Conservation (phyloP, 2,797 vertebrate genomes). For the Acestrorhynchus altus region DNA sequence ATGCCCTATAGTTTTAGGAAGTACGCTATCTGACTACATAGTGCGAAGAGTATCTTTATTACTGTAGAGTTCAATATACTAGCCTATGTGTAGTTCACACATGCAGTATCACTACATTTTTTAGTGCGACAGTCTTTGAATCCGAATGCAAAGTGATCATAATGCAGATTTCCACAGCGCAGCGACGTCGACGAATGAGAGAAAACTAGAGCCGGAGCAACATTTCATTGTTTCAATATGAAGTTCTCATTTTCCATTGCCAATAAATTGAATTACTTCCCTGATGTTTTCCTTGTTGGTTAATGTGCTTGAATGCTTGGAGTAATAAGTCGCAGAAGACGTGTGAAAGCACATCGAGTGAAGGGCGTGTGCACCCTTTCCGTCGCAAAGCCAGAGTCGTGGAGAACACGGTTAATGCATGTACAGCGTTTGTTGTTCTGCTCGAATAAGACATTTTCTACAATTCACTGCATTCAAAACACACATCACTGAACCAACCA, state of each 20-base stretch:
- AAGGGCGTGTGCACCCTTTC: not conserved
- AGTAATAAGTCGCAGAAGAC: not conserved
- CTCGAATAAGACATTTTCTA: no score
- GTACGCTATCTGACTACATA: not conserved
- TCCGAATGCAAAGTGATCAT: not conserved
- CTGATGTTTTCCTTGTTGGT: no score
- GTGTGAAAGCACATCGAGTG: not conserved
- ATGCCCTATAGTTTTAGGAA: constrained; percentile 4
- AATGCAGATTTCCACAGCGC: not conserved
- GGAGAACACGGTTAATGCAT: no score
- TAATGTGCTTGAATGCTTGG: not conserved
- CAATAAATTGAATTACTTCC: not conserved
- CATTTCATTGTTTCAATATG: not conserved
- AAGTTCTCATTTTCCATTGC: not conserved
- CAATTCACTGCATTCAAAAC: no score
- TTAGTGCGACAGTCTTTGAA: not conserved
- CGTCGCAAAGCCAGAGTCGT: no score
- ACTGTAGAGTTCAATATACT: not conserved
- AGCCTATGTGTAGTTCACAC: not conserved
- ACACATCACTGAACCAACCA: no score
- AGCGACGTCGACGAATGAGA: not conserved
- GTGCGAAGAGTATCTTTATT: not conserved
- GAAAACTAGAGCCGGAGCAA: not conserved
- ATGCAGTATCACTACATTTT: not conserved
- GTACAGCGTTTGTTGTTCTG: no score